phyloP scores from a whole-genome alignment of 53 echinoderm and acorn worm species.

The Arbacia lixula region DNA sequence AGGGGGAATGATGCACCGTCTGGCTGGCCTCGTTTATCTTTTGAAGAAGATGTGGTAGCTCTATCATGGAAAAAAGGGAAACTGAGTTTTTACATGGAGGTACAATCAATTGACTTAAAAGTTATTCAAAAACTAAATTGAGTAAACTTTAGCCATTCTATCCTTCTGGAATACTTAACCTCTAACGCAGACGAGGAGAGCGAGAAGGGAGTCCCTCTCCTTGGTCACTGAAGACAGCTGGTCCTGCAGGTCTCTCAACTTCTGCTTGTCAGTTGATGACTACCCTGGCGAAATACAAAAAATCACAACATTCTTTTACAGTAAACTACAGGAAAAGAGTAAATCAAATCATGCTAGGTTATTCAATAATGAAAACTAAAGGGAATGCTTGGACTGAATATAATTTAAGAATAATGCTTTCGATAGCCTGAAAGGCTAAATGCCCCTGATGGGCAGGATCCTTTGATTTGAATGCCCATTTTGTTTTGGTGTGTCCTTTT shows the following conservation, averaged over 20 bases:
- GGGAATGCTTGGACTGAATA: slow-evolving; percentile 14
- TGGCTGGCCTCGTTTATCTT: not conserved
- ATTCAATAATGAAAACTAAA: slow-evolving; percentile 11
- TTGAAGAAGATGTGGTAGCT: not conserved
- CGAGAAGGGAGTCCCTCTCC: slow-evolving; percentile 11
- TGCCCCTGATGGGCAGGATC: slow-evolving; percentile 18
- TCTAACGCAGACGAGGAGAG: slow-evolving; percentile 3
- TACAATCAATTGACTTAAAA: not conserved
- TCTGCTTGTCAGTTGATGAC: not conserved
- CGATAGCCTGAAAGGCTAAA: slow-evolving; percentile 14
- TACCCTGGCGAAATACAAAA: not conserved
- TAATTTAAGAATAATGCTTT: slow-evolving; percentile 6
- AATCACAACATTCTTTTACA: no score
- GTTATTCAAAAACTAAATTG: not conserved
- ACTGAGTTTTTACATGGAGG: not conserved
- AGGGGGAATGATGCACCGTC: not conserved
- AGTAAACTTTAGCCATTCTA: slow-evolving; percentile 9
- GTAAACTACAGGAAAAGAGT: not conserved
- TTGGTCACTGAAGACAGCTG: not conserved
- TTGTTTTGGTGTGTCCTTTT: slow-evolving; percentile 2
- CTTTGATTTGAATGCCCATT: slow-evolving; percentile 1
- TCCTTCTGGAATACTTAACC: slow-evolving; percentile 17
- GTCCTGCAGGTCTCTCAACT: not conserved
- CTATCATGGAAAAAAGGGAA: not conserved
- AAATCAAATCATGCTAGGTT: slow-evolving; percentile 19